Conservation (phyloP, 2,888 invertebrate species). For the Eupeodes latifasciatus region DNA sequence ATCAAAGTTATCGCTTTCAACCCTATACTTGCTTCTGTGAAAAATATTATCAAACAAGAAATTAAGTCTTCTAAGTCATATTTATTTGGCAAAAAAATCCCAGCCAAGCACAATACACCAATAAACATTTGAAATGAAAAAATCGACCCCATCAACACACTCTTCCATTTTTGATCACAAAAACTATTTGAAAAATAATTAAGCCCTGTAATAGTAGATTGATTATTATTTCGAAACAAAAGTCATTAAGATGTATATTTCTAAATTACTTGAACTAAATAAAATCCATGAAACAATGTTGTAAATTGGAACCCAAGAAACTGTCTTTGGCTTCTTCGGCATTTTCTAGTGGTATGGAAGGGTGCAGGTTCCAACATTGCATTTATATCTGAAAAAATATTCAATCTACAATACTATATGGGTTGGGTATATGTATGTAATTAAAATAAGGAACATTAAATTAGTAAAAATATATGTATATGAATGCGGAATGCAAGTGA, state of each 20-base stretch:
- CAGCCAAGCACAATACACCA: neutral
- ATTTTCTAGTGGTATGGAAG: neutral
- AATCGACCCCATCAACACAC: neutral
- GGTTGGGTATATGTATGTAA: neutral
- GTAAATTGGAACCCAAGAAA: conserved; percentile 50
- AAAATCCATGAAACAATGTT: conserved; percentile 20
- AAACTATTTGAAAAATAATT: conserved; percentile 41
- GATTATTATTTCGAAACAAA: neutral
- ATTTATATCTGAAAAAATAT: neutral
- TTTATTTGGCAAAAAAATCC: conserved; percentile 24
- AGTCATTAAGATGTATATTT: neutral
- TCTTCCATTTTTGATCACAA: conserved; percentile 22
- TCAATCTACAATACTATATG: neutral
- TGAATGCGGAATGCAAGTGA: too few relatives aligned
- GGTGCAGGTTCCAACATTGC: neutral
- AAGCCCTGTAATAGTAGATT: conserved; percentile 30
- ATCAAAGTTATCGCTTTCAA: conserved; percentile 31
- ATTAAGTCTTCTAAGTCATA: conserved; percentile 48
- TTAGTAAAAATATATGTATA: neutral
- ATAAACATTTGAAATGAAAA: conserved; percentile 19
- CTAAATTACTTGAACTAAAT: neutral
- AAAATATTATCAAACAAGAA: conserved; percentile 44
- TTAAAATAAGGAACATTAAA: neutral
- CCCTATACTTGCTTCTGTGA: conserved; percentile 13
- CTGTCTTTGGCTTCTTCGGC: neutral